Evolutionary conservation across 1,140 invertebrate genomes (phyloP), one percentile per base, ranked within the genome.

Genomic region (Nebria ingens): DNA sequence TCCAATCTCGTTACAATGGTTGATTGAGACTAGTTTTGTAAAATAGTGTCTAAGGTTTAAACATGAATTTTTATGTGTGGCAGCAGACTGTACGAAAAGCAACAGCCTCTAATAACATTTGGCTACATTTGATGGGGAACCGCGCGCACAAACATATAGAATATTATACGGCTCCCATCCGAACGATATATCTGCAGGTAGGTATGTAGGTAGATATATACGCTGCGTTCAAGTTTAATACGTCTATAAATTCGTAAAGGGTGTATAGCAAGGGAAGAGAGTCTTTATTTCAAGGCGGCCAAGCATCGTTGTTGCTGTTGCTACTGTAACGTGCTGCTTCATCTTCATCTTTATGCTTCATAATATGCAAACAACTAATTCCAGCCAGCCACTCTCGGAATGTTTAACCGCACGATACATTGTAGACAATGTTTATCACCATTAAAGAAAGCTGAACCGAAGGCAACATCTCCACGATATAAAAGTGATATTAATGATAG

Each of bases 401-500:
- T 45, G 40, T 45, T 45, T 45, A 45, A 45, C 40, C 40, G 17
- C 40, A 45, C 40, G 40, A 45, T 45, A 45, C 40, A 45, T 45
- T 45, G 40, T 45, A 6, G 40, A 45, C 40, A 12, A 45, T 45
- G 40, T 45, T 45, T 45, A 45, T 45, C 40, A 45, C 40, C 40
- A 45, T 45, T 45, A 45, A 45, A 34, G 40, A 45, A 45, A 11
- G 6, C 40, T 17, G 40, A 45, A 45, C 40, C 40, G 4, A 45
- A 17, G 15, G 15, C 9, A 11, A 45, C 40, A 11, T 17, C 40
- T 45, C 40, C 40, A 17, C 9, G 4, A 45, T 45, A 45, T 45
- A 45, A 45, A 45, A 45, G 40, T 45, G 40, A 45, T 45, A 45
- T 45, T 45, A 45, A 45, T 45, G 40, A 45, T 45, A 45, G 40